Percentiles rank a stretch among this genome's conserved stretches.
These are phyloP conservation scores for Electrona antarctica DNA, from an alignment of 2,113 vertebrate genomes.

Conservation along the genomic window DNA sequence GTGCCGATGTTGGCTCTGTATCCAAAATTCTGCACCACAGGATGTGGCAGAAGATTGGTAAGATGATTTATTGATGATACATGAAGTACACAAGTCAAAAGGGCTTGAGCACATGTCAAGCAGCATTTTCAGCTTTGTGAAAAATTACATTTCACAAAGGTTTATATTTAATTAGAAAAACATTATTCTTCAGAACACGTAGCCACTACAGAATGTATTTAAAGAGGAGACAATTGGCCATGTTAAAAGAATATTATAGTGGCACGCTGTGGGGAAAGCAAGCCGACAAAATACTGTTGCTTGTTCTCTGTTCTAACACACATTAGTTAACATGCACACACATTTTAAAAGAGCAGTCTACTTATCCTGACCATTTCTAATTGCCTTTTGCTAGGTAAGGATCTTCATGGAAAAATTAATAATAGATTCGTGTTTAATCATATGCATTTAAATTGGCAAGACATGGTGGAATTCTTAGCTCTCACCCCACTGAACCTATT, in stretches of 20 bases:
- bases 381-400: not conserved
- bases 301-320: not conserved
- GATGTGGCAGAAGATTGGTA: not conserved
- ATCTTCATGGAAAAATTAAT: slow-evolving; percentile 21
- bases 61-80: not conserved
- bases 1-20: too few relatives aligned
- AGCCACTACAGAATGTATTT: too few relatives aligned
- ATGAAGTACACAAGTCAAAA: not conserved
- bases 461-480: not conserved
- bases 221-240: too few relatives aligned
- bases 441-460: slow-evolving; percentile 17
- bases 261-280: too few relatives aligned
- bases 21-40: too few relatives aligned
- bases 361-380: not conserved
- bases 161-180: not conserved
- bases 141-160: slow-evolving; percentile 1
- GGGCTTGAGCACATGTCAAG: not conserved
- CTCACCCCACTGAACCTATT: slow-evolving; percentile 1
- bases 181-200: not conserved
- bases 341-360: not conserved
- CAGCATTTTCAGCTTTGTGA: not conserved
- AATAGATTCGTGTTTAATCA: slow-evolving; percentile 24
- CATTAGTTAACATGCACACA: not conserved
- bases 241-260: too few relatives aligned
- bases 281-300: too few relatives aligned